Percentiles rank a stretch among this genome's conserved stretches.
These are phyloP conservation scores for Trichopoda pennipes DNA, from an alignment of 2,888 invertebrate genomes.

Conservation along the genomic window DNA sequence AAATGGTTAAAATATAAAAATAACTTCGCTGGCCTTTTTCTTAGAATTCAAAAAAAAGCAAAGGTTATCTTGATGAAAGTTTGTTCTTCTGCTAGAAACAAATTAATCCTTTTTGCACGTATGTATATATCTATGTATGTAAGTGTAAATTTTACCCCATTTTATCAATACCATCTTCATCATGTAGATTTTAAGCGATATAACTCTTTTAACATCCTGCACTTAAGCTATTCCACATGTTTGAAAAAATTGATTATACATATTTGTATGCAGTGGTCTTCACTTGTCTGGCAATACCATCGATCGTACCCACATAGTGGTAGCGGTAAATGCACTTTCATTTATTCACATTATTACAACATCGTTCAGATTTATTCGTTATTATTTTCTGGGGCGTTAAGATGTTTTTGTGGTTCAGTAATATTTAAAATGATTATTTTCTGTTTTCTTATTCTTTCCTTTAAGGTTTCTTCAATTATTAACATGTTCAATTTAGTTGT, in stretches of 20 bases:
- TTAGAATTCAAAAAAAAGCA: too few relatives aligned
- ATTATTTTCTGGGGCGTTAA: constrained; percentile 56
- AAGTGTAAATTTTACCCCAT: too few relatives aligned
- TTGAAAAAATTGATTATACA: constrained; percentile 30
- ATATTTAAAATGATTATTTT: constrained; percentile 33
- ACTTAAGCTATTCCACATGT: not conserved
- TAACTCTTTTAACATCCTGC: constrained; percentile 26
- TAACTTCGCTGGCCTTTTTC: too few relatives aligned
- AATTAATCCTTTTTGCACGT: too few relatives aligned
- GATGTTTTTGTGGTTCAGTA: constrained; percentile 53
- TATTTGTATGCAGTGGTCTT: constrained; percentile 4
- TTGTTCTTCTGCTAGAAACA: too few relatives aligned
- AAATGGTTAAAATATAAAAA: too few relatives aligned
- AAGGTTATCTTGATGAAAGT: too few relatives aligned
- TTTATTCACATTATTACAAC: constrained; percentile 55
- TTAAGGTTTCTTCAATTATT: constrained; percentile 20
- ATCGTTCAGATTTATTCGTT: constrained; percentile 46
- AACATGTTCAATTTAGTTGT: constrained; percentile 9
- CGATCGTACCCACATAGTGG: not conserved
- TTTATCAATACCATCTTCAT: too few relatives aligned
- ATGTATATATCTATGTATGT: too few relatives aligned
- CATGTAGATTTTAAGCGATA: not conserved
- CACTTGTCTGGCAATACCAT: not conserved
- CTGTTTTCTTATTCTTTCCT: not conserved
- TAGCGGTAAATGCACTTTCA: constrained; percentile 67